A percentile compares a stretch with the other conserved stretches of the same genome.
Conservation (phyloP, 1,140 invertebrate species). For the Heterodera schachtii region DNA sequence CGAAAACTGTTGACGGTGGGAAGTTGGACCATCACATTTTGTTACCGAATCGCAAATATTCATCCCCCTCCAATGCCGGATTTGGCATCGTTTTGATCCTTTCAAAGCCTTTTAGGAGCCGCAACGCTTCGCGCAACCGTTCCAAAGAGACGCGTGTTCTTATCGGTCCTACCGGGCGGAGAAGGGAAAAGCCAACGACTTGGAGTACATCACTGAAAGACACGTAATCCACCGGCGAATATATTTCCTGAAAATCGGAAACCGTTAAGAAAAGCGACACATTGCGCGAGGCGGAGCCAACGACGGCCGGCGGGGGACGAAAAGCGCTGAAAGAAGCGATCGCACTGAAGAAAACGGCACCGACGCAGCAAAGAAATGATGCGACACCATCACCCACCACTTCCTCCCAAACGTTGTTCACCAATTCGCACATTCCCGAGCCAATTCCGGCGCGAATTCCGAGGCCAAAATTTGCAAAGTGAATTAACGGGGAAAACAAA, state of each 20-base stretch:
- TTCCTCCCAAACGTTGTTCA: background rate
- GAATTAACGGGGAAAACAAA: background rate
- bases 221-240: slow-evolving; percentile 20
- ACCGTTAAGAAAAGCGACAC: slow-evolving; percentile 36
- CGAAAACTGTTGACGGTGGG: slow-evolving; percentile 41
- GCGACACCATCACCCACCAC: slow-evolving; percentile 5
- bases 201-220: slow-evolving; percentile 46
- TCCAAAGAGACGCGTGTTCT: slow-evolving; percentile 36
- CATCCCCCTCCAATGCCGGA: too few species aligned
- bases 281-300: slow-evolving; percentile 20
- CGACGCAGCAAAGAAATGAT: too few species aligned
- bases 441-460: slow-evolving; percentile 50
- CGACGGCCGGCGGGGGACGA: slow-evolving; percentile 30
- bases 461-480: slow-evolving; percentile 52
- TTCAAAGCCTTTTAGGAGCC: slow-evolving; percentile 16
- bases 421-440: slow-evolving; percentile 38
- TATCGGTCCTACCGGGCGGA: slow-evolving; percentile 43
- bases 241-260: background rate
- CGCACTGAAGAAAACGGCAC: slow-evolving; percentile 42
- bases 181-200: slow-evolving; percentile 39
- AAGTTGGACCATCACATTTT: background rate
- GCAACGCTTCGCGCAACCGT: slow-evolving; percentile 34
- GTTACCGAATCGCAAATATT: background rate
- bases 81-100: too few species aligned
- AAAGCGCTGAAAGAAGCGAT: slow-evolving; percentile 53